Percentiles rank a stretch among this genome's conserved stretches.
phyloP scores from a whole-genome alignment of 2,113 vertebrate genomes.

The Atrichornis clamosus region DNA sequence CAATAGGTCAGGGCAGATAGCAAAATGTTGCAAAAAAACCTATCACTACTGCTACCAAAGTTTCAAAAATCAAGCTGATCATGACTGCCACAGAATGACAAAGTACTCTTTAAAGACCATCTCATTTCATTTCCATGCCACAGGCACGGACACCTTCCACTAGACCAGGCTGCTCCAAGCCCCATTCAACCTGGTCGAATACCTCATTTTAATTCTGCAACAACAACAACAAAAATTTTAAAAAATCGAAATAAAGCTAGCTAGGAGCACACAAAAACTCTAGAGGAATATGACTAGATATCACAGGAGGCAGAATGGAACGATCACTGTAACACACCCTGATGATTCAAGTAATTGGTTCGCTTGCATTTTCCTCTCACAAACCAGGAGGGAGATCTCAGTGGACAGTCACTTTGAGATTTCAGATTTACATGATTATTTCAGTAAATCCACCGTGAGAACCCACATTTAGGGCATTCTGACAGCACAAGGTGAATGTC shows the following conservation, averaged over 20 bases:
- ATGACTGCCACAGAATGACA: not conserved
- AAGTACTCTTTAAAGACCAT: not conserved
- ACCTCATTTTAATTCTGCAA: not conserved
- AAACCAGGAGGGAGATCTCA: not conserved
- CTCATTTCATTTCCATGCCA: not conserved
- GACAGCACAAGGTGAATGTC: not conserved
- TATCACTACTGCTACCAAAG: not conserved
- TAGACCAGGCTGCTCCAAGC: not conserved
- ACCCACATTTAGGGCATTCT: not conserved
- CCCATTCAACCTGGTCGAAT: not conserved
- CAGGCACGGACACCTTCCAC: not conserved
- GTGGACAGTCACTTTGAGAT: not conserved
- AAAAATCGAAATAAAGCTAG: not conserved
- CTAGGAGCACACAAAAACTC: not conserved
- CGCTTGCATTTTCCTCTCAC: not conserved
- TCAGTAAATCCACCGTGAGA: not conserved
- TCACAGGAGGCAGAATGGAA: not conserved
- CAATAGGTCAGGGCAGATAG: accelerated
- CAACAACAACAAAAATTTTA: not conserved
- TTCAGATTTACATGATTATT: not conserved
- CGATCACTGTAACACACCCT: not conserved
- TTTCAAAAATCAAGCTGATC: not conserved
- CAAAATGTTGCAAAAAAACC: not conserved
- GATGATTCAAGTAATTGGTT: not conserved
- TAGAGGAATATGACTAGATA: not conserved